These are phyloP conservation scores for Polydrusus cervinus DNA, from an alignment of 2,888 invertebrate genomes.

Conservation along the genomic window DNA sequence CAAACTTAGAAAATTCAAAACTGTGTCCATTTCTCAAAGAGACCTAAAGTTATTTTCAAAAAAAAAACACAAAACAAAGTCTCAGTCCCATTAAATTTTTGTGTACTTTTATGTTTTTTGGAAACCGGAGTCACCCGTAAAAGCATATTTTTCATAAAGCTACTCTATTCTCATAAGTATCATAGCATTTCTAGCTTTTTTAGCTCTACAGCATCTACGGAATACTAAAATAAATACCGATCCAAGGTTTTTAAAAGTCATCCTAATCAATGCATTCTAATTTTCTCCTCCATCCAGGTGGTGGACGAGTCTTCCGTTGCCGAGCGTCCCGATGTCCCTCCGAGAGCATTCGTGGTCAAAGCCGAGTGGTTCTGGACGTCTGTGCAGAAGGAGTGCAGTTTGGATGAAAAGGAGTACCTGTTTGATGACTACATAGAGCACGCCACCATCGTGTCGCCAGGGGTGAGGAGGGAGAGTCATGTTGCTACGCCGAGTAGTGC, in stretches of 20 bases:
- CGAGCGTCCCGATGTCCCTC: slow-evolving; percentile 76
- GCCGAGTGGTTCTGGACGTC: slow-evolving; percentile 99
- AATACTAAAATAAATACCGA: background rate
- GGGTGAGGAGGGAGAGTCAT: slow-evolving; percentile 75
- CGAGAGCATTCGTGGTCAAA: slow-evolving; percentile 84
- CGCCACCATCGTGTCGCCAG: slow-evolving; percentile 72
- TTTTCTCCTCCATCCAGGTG: slow-evolving; percentile 76
- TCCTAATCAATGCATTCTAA: slow-evolving; percentile 26
- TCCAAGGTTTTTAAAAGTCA: slow-evolving; percentile 25
- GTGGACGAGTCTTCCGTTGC: slow-evolving; percentile 87
- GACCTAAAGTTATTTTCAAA: too few relatives aligned
- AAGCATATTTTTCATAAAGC: slow-evolving; percentile 12
- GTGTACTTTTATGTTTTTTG: too few relatives aligned
- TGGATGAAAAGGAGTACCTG: slow-evolving; percentile 91
- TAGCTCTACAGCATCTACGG: slow-evolving; percentile 14
- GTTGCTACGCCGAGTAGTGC: slow-evolving; percentile 72
- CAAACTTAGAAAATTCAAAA: too few relatives aligned
- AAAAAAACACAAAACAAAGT: too few relatives aligned
- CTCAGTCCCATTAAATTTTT: too few relatives aligned
- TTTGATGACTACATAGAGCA: slow-evolving; percentile 79
- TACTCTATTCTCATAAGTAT: background rate
- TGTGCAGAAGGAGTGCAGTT: slow-evolving; percentile 95
- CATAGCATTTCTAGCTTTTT: background rate
- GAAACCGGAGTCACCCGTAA: background rate
- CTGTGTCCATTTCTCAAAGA: too few relatives aligned